Conservation (phyloP, 2,888 invertebrate genomes). For the Auanema sp. region DNA sequence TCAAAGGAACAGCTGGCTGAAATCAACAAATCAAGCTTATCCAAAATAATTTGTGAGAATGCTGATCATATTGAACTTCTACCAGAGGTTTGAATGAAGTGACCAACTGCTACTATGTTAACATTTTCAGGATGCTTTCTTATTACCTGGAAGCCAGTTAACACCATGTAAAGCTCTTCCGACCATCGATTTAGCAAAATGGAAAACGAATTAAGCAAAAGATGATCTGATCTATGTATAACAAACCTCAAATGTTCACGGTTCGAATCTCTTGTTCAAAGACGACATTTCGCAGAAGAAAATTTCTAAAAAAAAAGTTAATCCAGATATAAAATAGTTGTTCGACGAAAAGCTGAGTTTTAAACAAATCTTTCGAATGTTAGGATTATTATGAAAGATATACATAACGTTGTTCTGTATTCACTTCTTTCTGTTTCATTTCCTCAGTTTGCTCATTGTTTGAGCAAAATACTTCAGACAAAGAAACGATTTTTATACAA, state of each 20-base stretch:
- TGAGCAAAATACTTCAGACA: no score
- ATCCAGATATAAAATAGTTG: no score
- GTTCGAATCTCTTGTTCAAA: no score
- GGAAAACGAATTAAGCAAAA: conserved; percentile 44
- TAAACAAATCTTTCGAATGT: no score
- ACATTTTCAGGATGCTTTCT: conserved; percentile 44
- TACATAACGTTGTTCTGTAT: no score
- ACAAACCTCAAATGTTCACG: not conserved
- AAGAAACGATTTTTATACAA: no score
- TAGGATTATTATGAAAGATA: no score
- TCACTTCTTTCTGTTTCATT: no score
- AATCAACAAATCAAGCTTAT: conserved; percentile 80
- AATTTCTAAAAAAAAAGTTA: no score
- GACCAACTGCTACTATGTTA: not conserved
- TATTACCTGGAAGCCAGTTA: conserved; percentile 43
- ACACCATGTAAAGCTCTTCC: conserved; percentile 55
- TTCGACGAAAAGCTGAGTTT: no score
- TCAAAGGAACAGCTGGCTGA: conserved; percentile 74
- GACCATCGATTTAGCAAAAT: conserved; percentile 54
- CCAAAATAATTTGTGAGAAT: conserved; percentile 86
- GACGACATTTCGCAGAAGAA: no score
- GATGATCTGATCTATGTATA: conserved; percentile 15
- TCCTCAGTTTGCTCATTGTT: no score
- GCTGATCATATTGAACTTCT: conserved; percentile 46
- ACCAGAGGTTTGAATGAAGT: conserved; percentile 25